Conservation (phyloP, 2,888 invertebrate genomes). For the Mimas tiliae region DNA sequence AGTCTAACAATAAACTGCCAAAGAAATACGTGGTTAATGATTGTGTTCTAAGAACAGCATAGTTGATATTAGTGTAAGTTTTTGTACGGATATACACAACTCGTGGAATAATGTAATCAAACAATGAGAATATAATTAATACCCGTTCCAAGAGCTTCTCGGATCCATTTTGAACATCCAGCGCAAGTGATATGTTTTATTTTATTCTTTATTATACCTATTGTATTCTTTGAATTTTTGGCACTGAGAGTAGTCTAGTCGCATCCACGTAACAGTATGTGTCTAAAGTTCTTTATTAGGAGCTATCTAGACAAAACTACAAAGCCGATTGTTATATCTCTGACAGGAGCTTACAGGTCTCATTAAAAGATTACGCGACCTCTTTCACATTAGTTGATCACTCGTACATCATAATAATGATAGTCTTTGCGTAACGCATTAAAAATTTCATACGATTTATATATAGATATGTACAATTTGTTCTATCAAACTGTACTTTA, state of each 20-base stretch:
- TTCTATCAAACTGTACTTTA: slow-evolving; percentile 21
- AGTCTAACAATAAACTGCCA: background rate
- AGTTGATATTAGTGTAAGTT: background rate
- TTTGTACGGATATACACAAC: background rate
- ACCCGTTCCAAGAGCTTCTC: background rate
- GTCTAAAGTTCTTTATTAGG: too few species aligned
- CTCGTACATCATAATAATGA: slow-evolving; percentile 9
- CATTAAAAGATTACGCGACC: background rate
- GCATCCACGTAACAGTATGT: background rate
- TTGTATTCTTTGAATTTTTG: background rate
- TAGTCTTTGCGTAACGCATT: slow-evolving; percentile 1
- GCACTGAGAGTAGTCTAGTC: background rate
- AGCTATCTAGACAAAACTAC: background rate
- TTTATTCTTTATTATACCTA: slow-evolving; percentile 3
- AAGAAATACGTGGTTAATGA: background rate
- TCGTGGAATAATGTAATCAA: background rate
- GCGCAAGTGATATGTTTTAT: background rate
- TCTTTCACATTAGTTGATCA: slow-evolving; percentile 7
- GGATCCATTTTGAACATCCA: background rate
- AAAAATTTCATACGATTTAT: slow-evolving; percentile 24
- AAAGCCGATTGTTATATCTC: background rate
- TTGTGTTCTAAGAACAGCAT: background rate
- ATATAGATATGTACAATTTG: slow-evolving; percentile 18
- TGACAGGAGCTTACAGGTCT: background rate
- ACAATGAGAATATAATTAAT: background rate